Evolutionary conservation across 2,888 invertebrate genomes (phyloP).

Genomic region (Orthosia gothica): DNA sequence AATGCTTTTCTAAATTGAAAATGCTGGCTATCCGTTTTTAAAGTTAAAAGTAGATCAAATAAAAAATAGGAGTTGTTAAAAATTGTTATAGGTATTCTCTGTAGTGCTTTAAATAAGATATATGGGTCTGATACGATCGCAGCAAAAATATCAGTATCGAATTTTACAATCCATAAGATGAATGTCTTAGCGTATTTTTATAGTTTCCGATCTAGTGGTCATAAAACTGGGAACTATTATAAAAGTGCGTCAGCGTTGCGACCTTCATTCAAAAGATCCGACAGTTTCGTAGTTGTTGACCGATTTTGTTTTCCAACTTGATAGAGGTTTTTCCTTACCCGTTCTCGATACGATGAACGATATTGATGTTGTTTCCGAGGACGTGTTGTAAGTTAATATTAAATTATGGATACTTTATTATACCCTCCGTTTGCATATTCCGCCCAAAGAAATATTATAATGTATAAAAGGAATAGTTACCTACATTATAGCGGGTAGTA

Average conservation of each 20-base stretch:
- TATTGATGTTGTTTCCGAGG: conserved; percentile 43
- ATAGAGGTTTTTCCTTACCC: conserved; percentile 31
- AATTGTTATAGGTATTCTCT: conserved; percentile 31
- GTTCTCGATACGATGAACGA: conserved; percentile 11
- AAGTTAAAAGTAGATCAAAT: conserved; percentile 26
- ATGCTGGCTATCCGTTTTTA: conserved; percentile 12
- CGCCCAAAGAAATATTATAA: background rate
- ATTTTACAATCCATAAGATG: conserved; percentile 74
- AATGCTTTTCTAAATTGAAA: conserved; percentile 39
- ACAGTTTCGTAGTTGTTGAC: conserved; percentile 46
- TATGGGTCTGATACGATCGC: conserved; percentile 45
- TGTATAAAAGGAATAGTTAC: background rate
- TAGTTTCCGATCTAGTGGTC: conserved; percentile 82
- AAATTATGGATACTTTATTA: conserved; percentile 27
- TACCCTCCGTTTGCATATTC: background rate
- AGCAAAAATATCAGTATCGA: conserved; percentile 65
- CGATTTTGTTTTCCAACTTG: conserved; percentile 51
- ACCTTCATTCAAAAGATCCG: conserved; percentile 72
- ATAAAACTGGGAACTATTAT: conserved; percentile 80
- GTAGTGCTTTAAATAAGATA: conserved; percentile 55
- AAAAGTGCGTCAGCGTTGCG: conserved; percentile 82
- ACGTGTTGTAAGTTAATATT: conserved; percentile 33
- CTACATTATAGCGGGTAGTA: conserved; percentile 1
- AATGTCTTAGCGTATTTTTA: conserved; percentile 81
- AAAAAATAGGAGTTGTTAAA: conserved; percentile 43